These are phyloP conservation scores for Coboldia fuscipes DNA, from an alignment of 1,140 invertebrate species.

Conservation along the genomic window DNA sequence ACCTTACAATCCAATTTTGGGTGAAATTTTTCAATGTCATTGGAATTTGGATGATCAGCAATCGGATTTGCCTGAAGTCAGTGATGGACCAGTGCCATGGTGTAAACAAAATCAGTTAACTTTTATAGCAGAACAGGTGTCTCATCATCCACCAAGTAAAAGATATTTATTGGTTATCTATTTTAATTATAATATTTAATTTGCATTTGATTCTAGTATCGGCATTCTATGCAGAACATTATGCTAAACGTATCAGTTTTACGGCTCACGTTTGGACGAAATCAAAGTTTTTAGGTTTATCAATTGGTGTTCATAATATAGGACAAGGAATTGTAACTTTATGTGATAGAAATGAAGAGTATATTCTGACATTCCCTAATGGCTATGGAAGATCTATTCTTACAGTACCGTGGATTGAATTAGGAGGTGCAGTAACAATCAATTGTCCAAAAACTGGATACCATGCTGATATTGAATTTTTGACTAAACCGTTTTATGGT, in stretches of 20 bases:
- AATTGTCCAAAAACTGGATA: constrained; percentile 79
- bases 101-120: constrained; percentile 55
- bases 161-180: constrained; percentile 3
- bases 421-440: constrained; percentile 76
- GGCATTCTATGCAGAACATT: constrained; percentile 92
- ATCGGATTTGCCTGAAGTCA: constrained; percentile 18
- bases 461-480: constrained; percentile 72
- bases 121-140: constrained; percentile 96
- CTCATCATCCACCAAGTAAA: constrained; percentile 92
- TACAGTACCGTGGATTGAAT: constrained; percentile 90
- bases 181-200: constrained; percentile 2
- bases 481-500: constrained; percentile 94
- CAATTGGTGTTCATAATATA: constrained; percentile 78
- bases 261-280: constrained; percentile 94
- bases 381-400: constrained; percentile 90
- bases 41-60: constrained; percentile 41
- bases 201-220: constrained; percentile 37
- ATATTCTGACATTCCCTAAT: constrained; percentile 85
- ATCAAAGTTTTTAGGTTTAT: constrained; percentile 91
- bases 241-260: constrained; percentile 72
- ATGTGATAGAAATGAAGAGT: constrained; percentile 72
- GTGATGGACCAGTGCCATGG: constrained; percentile 65
- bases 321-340: constrained; percentile 64
- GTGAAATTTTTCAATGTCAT: constrained; percentile 81
- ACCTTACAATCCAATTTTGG: constrained; percentile 92